Percentiles rank a stretch among this genome's conserved stretches.
These are phyloP conservation scores for Camponotus vicinus DNA, from an alignment of 1,140 invertebrate species.

Conservation along the genomic window DNA sequence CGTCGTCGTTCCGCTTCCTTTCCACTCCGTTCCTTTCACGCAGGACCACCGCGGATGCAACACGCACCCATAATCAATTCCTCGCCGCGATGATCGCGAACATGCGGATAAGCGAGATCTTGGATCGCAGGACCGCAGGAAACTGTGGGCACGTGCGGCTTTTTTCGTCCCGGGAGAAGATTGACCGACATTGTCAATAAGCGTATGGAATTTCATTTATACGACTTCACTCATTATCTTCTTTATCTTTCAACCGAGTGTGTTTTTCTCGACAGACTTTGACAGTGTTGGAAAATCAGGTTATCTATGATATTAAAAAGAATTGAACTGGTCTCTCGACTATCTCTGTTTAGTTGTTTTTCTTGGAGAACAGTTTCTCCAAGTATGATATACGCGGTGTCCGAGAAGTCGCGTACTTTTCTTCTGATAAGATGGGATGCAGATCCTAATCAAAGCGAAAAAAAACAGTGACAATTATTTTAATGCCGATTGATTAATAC, in stretches of 20 bases:
- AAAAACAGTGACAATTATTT: too few species aligned
- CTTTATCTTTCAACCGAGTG: background rate
- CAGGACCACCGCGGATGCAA: background rate
- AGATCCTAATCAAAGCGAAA: too few species aligned
- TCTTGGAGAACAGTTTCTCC: background rate
- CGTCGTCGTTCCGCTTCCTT: constrained; percentile 17
- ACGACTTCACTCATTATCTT: background rate
- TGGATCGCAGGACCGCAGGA: background rate
- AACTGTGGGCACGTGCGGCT: constrained; percentile 14
- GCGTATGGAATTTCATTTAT: constrained; percentile 21
- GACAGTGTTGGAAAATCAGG: background rate
- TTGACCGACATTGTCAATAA: constrained; percentile 2
- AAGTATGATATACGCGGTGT: background rate
- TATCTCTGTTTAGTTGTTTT: constrained; percentile 1
- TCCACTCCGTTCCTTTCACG: constrained; percentile 49
- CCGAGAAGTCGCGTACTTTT: background rate
- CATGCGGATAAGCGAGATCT: background rate
- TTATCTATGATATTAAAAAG: background rate
- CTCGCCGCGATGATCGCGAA: background rate
- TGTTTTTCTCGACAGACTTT: background rate
- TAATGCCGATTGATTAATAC: too few species aligned
- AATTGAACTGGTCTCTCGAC: background rate
- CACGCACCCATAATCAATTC: constrained; percentile 18
- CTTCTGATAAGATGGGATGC: background rate
- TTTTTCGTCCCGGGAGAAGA: background rate